phyloP scores from a whole-genome alignment of 2,797 vertebrate species.

The Paguma larvata region DNA sequence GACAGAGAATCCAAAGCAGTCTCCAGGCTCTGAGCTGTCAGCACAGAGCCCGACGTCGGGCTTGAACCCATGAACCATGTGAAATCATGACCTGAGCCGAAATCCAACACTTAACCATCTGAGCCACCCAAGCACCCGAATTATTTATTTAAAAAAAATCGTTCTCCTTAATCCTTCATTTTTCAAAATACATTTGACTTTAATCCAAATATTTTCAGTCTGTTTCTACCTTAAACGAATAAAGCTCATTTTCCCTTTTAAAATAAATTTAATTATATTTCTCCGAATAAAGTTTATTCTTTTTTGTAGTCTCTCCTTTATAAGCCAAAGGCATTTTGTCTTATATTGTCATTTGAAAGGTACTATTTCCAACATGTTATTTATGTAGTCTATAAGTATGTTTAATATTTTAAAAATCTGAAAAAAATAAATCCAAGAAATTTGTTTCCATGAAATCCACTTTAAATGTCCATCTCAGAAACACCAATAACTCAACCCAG shows the following conservation, averaged over 20 bases:
- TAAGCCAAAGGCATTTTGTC: neutral
- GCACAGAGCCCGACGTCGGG: no score
- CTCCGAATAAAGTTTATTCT: constrained; percentile 22
- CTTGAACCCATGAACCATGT: no score
- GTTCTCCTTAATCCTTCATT: neutral
- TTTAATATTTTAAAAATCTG: neutral
- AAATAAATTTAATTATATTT: constrained; percentile 28
- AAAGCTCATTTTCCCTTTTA: constrained; percentile 4
- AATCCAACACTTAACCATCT: no score
- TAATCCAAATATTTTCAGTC: neutral
- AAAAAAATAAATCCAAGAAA: neutral
- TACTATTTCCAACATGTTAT: neutral
- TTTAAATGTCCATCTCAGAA: constrained; percentile 4
- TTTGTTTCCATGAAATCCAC: constrained; percentile 22
- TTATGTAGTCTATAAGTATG: neutral
- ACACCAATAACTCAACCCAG: neutral
- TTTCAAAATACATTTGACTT: constrained; percentile 6
- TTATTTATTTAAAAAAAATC: neutral
- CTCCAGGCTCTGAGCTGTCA: no score
- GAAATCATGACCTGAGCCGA: no score
- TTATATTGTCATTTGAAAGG: neutral
- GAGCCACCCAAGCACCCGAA: no score
- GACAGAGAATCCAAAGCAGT: no score
- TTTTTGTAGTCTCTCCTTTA: constrained; percentile 18
- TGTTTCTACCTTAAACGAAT: neutral